Base-by-base conservation (phyloP, 1,140 invertebrate genomes). In the Formica exsecta region DNA sequence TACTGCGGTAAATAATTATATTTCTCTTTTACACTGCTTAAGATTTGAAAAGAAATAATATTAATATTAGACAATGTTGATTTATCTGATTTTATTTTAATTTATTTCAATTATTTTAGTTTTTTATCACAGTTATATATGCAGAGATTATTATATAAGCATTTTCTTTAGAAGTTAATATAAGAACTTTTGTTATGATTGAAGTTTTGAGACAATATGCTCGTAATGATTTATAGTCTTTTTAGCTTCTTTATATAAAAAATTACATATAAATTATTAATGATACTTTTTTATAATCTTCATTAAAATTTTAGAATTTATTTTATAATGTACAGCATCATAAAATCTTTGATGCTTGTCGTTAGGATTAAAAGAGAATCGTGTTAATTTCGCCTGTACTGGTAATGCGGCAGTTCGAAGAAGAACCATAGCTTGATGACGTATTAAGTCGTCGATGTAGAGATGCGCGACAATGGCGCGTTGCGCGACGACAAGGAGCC, bases 401-500 rank as follows among this genome's bases (percentile, higher is more conserved):
- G 32, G 8, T 44, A 57, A 19, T 6, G 32, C 32, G 59, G 13
- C 44, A 48, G 22, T 65, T 48, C 51, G 59, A 41, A 32, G 41
- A 85, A 85, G 48, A 62, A 64, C 36, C 61, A 36, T 2, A 32
- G 85, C 38, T 36, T 79, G 79, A 85, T 64, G 51, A 73, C 62
- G 81, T 74, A 87, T 89, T 85, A 89, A 89, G 85, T 83, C 87
- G 75, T 76, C 51, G 54, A 86, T 41, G 61, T 51, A n/a, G 68
- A 51, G 36, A 79, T 80, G 62, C 29, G 86, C 73, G 86, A 84
- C 87, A 88, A 86, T 86, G 38, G 70, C 61, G 61, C 59, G 51
- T 76, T 71, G 74, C 66, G 71, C 75, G 73, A 81, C 77, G 86
- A 90, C 89, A 90, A 89, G 84, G 87, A 86, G 76, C 87, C 89